A percentile compares a stretch with the other conserved stretches of the same genome.
Conservation (phyloP, 2,888 invertebrate species). For the Caenorhabditis sulstoni region DNA sequence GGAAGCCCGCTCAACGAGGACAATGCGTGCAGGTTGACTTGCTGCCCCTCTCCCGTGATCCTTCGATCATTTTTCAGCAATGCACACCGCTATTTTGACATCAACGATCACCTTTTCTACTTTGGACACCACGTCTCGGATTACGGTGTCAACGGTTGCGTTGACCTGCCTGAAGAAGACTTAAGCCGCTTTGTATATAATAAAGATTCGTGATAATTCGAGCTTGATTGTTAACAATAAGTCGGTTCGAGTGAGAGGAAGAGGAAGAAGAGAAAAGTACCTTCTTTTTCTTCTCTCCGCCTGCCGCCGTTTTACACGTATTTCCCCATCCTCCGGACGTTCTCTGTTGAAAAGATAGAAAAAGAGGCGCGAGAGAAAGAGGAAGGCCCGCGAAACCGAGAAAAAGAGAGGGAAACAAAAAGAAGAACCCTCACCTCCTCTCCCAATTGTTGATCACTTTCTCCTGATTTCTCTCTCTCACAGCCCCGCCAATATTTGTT, state of each 20-base stretch:
- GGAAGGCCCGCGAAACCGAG: conserved; percentile 41
- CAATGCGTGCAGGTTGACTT: conserved; percentile 70
- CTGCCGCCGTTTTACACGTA: conserved; percentile 22
- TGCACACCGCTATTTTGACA: conserved; percentile 63
- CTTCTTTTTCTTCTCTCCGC: neutral
- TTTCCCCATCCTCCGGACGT: conserved; percentile 32
- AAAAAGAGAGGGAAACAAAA: conserved; percentile 23
- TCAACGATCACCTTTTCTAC: conserved; percentile 76
- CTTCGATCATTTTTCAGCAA: conserved; percentile 35
- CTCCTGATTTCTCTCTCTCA: conserved; percentile 23
- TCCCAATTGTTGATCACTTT: conserved; percentile 30
- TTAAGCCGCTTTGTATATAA: conserved; percentile 5
- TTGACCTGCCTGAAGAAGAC: conserved; percentile 31
- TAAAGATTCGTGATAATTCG: conserved; percentile 15
- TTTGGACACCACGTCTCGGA: conserved; percentile 75
- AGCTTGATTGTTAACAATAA: conserved; percentile 22
- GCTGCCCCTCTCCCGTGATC: conserved; percentile 13
- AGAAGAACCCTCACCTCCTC: conserved; percentile 1
- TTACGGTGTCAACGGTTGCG: conserved; percentile 72
- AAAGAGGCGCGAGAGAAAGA: conserved; percentile 25
- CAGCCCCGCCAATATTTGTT: conserved; percentile 12
- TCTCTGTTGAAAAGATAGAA: conserved; percentile 24
- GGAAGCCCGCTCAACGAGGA: conserved; percentile 77
- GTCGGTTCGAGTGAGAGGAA: conserved; percentile 19
- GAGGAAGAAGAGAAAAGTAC: neutral